These are phyloP conservation scores for Clunio marinus DNA, from an alignment of 2,888 invertebrate genomes.

Conservation along the genomic window DNA sequence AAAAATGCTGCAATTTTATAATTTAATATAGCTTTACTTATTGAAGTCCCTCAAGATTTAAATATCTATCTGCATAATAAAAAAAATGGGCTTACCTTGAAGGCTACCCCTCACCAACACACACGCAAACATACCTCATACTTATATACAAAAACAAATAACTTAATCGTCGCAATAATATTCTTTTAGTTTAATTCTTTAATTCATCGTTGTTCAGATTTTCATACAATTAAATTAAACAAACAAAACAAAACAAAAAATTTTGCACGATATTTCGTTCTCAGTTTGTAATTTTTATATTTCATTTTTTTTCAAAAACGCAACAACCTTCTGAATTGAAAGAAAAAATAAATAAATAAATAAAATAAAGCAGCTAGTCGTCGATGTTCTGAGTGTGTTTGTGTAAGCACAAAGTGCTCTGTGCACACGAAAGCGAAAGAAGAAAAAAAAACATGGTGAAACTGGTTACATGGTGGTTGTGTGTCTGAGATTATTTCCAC, in stretches of 20 bases:
- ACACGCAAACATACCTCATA: slow-evolving; percentile 1
- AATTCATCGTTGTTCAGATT: not conserved
- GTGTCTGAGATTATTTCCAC: slow-evolving; percentile 26
- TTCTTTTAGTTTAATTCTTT: slow-evolving; percentile 8
- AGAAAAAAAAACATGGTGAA: slow-evolving; percentile 6
- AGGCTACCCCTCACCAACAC: slow-evolving; percentile 17
- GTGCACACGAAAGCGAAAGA: not conserved
- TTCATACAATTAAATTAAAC: slow-evolving; percentile 2
- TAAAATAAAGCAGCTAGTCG: not conserved
- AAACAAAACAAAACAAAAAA: slow-evolving; percentile 30
- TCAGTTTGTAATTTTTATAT: slow-evolving; percentile 19
- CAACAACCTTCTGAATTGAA: slow-evolving; percentile 38
- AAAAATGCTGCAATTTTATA: too few relatives aligned
- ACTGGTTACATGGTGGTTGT: slow-evolving; percentile 15
- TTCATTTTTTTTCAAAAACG: slow-evolving; percentile 35
- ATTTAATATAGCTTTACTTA: too few relatives aligned
- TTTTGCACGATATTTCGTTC: slow-evolving; percentile 35
- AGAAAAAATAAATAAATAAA: too few relatives aligned
- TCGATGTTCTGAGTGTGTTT: not conserved
- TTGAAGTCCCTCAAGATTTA: not conserved
- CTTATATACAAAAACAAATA: not conserved
- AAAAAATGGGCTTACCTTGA: slow-evolving; percentile 33
- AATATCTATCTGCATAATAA: too few relatives aligned
- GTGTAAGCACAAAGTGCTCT: too few relatives aligned
- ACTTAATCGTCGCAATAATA: not conserved